Conservation (phyloP, 2,888 invertebrate species). For the Parnassius mnemosyne region DNA sequence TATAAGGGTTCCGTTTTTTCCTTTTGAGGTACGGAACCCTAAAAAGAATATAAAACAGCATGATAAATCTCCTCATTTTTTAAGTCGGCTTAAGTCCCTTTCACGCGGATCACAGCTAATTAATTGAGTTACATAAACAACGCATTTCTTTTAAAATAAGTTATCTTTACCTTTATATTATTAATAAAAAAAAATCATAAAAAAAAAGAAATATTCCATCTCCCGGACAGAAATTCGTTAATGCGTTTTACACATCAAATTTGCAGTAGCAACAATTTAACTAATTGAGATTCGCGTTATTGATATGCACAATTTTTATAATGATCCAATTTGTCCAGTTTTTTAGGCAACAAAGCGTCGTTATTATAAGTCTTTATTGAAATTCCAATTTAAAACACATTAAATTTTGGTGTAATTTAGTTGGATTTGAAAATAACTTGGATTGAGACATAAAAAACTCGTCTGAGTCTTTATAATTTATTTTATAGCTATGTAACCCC, state of each 20-base stretch:
- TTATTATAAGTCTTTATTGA: slow-evolving; percentile 7
- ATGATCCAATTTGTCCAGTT: slow-evolving; percentile 4
- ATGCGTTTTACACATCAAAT: not conserved
- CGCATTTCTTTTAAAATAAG: too few species aligned
- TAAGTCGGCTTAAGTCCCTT: too few species aligned
- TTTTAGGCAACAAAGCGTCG: not conserved
- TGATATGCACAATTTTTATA: slow-evolving; percentile 6
- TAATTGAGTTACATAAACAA: not conserved
- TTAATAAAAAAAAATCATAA: too few species aligned
- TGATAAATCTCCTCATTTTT: too few species aligned
- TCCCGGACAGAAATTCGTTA: not conserved
- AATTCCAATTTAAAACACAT: slow-evolving; percentile 1
- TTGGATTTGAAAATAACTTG: slow-evolving; percentile 11
- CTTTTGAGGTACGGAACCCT: too few species aligned
- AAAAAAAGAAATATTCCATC: too few species aligned
- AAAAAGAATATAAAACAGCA: too few species aligned
- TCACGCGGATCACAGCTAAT: not conserved
- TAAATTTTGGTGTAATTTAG: slow-evolving; percentile 1
- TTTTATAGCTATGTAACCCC: too few species aligned
- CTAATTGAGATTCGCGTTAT: slow-evolving; percentile 6
- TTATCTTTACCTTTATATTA: too few species aligned
- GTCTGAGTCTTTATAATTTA: not conserved
- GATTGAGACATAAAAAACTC: slow-evolving; percentile 9
- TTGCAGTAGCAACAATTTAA: slow-evolving; percentile 6
- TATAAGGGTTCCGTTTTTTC: too few species aligned